Evolutionary conservation across 2,888 invertebrate species (phyloP).

Genomic region (Ennomos fuscantarius): DNA sequence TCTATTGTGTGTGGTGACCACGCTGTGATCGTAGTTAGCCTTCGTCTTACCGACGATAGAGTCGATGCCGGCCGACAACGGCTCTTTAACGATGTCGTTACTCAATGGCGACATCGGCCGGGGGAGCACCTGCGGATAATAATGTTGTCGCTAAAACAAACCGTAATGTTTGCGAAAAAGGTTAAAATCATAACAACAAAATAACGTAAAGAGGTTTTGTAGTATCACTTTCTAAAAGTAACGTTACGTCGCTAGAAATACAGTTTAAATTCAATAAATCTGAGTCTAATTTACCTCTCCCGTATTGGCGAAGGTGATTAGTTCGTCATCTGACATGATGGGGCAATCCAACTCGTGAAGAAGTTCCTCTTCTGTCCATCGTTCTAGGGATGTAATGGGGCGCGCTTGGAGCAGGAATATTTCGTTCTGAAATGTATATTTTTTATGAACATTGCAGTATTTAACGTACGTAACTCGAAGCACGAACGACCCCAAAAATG

Average conservation of each 20-base stretch:
- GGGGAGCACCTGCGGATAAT: slow-evolving; percentile 83
- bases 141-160: background rate
- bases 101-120: slow-evolving; percentile 85
- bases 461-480: too few relatives aligned
- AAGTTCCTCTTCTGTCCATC: slow-evolving; percentile 92
- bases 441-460: too few relatives aligned
- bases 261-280: too few relatives aligned
- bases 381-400: slow-evolving; percentile 89
- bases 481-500: too few relatives aligned
- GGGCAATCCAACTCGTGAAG: slow-evolving; percentile 91
- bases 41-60: slow-evolving; percentile 39
- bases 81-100: slow-evolving; percentile 62
- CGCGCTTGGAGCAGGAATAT: slow-evolving; percentile 91
- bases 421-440: slow-evolving; percentile 69
- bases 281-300: slow-evolving; percentile 83
- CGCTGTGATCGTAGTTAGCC: slow-evolving; percentile 49
- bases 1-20: slow-evolving; percentile 63
- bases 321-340: slow-evolving; percentile 87
- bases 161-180: background rate
- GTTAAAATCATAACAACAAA: too few relatives aligned
- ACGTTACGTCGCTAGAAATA: too few relatives aligned
- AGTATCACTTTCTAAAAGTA: too few relatives aligned
- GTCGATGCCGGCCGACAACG: slow-evolving; percentile 51
- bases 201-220: too few relatives aligned
- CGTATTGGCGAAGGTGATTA: slow-evolving; percentile 89